These are phyloP conservation scores for Dendronephthya gigantea DNA, from an alignment of 64 coral and sea anemone genomes.

Conservation along the genomic window DNA sequence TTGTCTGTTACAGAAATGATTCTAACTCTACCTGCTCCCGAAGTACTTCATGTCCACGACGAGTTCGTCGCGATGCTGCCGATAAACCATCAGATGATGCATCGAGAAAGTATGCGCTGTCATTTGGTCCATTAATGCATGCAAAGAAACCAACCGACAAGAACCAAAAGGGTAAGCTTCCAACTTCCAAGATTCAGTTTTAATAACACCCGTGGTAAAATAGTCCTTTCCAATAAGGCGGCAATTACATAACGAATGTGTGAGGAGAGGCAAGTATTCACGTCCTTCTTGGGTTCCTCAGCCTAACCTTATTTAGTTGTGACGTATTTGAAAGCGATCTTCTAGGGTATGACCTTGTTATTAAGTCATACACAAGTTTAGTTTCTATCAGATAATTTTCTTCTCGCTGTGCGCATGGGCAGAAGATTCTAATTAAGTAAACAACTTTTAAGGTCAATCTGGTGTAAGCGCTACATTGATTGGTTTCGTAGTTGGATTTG, in stretches of 20 bases:
- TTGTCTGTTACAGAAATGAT: conserved; percentile 29
- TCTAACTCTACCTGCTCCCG: conserved; percentile 15
- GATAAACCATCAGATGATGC: neutral
- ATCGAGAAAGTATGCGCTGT: neutral
- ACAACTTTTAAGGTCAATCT: neutral
- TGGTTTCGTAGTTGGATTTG: neutral
- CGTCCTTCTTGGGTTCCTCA: no score
- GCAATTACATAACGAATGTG: no score
- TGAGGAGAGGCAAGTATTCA: no score
- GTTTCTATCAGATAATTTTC: neutral
- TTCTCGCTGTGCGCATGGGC: neutral
- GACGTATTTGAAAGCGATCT: no score
- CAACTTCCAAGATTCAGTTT: no score
- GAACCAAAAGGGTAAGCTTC: neutral
- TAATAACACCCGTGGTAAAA: neutral
- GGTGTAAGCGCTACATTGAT: neutral
- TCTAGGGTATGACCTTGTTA: no score
- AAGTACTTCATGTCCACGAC: neutral
- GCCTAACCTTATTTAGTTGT: no score
- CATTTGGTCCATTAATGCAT: neutral
- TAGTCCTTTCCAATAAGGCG: no score
- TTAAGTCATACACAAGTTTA: no score
- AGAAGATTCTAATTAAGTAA: neutral
- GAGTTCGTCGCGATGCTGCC: neutral
- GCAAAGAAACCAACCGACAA: neutral